These are phyloP conservation scores for Diprion similis DNA, from an alignment of 1,140 invertebrate genomes.

Conservation along the genomic window DNA sequence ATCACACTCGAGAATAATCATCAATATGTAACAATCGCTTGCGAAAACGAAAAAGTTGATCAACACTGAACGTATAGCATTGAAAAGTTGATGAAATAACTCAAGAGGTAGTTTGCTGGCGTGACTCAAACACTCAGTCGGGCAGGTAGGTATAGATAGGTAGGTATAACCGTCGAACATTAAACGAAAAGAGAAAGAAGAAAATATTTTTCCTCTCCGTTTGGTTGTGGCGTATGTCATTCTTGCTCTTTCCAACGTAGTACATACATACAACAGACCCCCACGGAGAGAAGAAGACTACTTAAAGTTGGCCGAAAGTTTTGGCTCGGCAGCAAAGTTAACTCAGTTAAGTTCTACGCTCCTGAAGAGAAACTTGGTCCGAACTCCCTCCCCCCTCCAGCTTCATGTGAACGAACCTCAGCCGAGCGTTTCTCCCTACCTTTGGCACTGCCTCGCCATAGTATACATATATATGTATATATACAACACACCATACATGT, in stretches of 20 bases:
- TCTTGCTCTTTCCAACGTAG: background rate
- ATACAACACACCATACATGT: background rate
- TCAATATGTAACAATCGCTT: no score
- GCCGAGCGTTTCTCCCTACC: slow-evolving; percentile 18
- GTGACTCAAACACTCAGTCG: background rate
- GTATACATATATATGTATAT: background rate
- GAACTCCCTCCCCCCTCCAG: slow-evolving; percentile 22
- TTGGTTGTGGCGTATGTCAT: background rate
- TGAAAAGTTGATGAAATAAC: no score
- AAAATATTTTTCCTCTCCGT: background rate
- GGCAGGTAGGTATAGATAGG: no score
- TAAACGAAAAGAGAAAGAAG: no score
- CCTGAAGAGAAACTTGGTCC: slow-evolving; percentile 53
- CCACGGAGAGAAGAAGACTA: slow-evolving; percentile 1
- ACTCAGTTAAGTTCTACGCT: slow-evolving; percentile 60
- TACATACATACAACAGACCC: background rate
- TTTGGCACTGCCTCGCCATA: slow-evolving; percentile 27
- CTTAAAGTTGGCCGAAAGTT: slow-evolving; percentile 46
- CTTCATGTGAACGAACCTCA: slow-evolving; percentile 4
- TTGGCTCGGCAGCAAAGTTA: slow-evolving; percentile 55
- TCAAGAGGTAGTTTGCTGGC: background rate
- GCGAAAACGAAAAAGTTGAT: no score
- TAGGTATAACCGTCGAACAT: background rate
- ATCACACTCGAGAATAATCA: no score
- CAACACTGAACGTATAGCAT: no score